Evolutionary conservation across 2,888 invertebrate species (phyloP), one percentile per base, ranked within the genome.

Genomic region (Corbicula japonica): DNA sequence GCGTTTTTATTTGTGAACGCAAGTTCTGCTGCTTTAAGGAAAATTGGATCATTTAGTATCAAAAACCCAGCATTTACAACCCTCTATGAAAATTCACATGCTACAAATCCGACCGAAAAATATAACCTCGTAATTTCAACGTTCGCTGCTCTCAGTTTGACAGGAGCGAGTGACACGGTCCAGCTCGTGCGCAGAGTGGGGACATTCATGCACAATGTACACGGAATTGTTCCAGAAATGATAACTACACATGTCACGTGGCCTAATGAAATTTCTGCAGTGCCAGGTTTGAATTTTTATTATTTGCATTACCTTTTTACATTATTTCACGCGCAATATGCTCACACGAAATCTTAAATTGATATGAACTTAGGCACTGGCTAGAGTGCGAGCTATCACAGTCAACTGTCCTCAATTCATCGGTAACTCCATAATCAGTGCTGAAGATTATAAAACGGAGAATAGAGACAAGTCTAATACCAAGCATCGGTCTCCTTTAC

Each of bases 261-360:
- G 86, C 86, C 85, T 0, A 86, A 86, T 54, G 86, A 86, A 56
- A 62, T 85, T 6, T 71, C 83, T 0, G 73, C 63, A 12, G 85
- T 85, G 52, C 85, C 85, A 54, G 85, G 86, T 86, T 52, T n/a
- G n/a, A n/a, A n/a, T n/a, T n/a, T n/a, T n/a, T n/a, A n/a, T n/a
- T n/a, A n/a, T n/a, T n/a, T n/a, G n/a, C n/a, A n/a, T n/a, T n/a
- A n/a, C n/a, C n/a, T n/a, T n/a, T n/a, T n/a, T n/a, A n/a, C n/a
- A n/a, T n/a, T n/a, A n/a, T n/a, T n/a, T n/a, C n/a, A n/a, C n/a
- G n/a, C n/a, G n/a, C n/a, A n/a, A n/a, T n/a, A n/a, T n/a, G n/a
- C n/a, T n/a, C n/a, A n/a, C n/a, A n/a, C n/a, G n/a, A n/a, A n/a
- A n/a, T n/a, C n/a, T n/a, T n/a, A n/a, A n/a, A n/a, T n/a, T n/a